A percentile compares a stretch with the other conserved stretches of the same genome.
Evolutionary conservation across 2,888 invertebrate genomes (phyloP).

Genomic region (Ennomos erosarius): DNA sequence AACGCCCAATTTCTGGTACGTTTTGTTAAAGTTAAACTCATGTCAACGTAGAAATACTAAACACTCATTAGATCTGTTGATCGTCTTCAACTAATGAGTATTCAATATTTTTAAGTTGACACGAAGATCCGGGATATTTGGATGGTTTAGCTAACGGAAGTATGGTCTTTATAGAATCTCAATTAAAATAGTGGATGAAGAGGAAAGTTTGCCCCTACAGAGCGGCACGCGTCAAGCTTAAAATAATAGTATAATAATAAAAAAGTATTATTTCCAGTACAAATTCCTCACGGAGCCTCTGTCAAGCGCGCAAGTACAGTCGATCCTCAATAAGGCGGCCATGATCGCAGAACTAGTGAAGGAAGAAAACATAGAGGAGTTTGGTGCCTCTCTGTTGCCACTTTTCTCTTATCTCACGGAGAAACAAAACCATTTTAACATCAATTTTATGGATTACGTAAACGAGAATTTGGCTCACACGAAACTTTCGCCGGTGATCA

Average conservation of each 20-base stretch:
- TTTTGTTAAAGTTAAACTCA: too few relatives aligned
- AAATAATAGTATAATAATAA: background rate
- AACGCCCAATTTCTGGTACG: too few relatives aligned
- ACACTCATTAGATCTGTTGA: too few relatives aligned
- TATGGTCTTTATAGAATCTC: too few relatives aligned
- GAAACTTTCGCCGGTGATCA: slow-evolving; percentile 23
- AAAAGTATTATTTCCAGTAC: slow-evolving; percentile 59
- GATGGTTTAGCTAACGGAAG: too few relatives aligned
- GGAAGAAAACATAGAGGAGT: slow-evolving; percentile 54
- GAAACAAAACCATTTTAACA: slow-evolving; percentile 51
- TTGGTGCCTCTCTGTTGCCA: slow-evolving; percentile 56
- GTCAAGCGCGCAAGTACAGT: slow-evolving; percentile 54
- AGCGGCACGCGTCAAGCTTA: too few relatives aligned
- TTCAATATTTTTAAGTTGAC: too few relatives aligned
- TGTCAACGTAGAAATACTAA: too few relatives aligned
- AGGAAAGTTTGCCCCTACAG: too few relatives aligned
- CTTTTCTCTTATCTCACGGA: slow-evolving; percentile 65
- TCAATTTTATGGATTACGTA: slow-evolving; percentile 45
- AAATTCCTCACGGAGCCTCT: slow-evolving; percentile 66
- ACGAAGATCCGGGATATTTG: too few relatives aligned
- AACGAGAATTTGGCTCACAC: slow-evolving; percentile 23
- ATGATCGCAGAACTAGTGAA: slow-evolving; percentile 50
- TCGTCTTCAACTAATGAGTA: too few relatives aligned
- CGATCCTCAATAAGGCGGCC: slow-evolving; percentile 53
- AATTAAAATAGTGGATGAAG: too few relatives aligned